Percentiles rank a stretch among this genome's conserved stretches.
These are phyloP conservation scores for Sisyra terminalis DNA, from an alignment of 2,888 invertebrate species.

Conservation along the genomic window DNA sequence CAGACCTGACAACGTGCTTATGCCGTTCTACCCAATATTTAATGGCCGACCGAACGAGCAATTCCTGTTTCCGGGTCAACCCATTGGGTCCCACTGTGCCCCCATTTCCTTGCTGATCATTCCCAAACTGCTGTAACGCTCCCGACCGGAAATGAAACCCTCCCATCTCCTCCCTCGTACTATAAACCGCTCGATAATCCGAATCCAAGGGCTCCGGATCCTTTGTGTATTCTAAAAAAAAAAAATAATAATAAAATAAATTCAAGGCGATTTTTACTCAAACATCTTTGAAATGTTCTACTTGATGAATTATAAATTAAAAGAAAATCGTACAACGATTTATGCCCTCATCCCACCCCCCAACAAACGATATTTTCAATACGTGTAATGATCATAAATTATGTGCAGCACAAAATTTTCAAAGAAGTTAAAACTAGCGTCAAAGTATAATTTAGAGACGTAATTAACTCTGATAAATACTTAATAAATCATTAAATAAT, in stretches of 20 bases:
- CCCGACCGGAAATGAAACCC: constrained; percentile 48
- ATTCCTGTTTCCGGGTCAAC: constrained; percentile 64
- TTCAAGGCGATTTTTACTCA: too few species aligned
- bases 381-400: too few species aligned
- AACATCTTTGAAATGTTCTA: too few species aligned
- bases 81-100: constrained; percentile 57
- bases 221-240: constrained; percentile 23
- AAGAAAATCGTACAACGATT: too few species aligned
- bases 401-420: too few species aligned
- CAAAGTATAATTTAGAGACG: too few species aligned
- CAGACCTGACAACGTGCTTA: constrained; percentile 72
- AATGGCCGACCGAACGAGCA: constrained; percentile 71
- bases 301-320: too few species aligned
- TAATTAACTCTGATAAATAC: too few species aligned
- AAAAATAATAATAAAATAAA: background rate
- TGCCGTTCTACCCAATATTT: constrained; percentile 84
- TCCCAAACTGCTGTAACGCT: constrained; percentile 44
- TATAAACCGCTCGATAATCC: constrained; percentile 56
- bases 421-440: too few species aligned
- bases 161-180: constrained; percentile 61
- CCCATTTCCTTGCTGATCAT: constrained; percentile 18
- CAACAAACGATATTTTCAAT: too few species aligned
- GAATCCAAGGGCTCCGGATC: constrained; percentile 31
- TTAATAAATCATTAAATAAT: too few species aligned
- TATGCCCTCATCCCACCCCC: too few species aligned